Percentiles rank a stretch among this genome's conserved stretches.
Evolutionary conservation across 2,888 invertebrate species (phyloP).

Genomic region (Patella caerulea): DNA sequence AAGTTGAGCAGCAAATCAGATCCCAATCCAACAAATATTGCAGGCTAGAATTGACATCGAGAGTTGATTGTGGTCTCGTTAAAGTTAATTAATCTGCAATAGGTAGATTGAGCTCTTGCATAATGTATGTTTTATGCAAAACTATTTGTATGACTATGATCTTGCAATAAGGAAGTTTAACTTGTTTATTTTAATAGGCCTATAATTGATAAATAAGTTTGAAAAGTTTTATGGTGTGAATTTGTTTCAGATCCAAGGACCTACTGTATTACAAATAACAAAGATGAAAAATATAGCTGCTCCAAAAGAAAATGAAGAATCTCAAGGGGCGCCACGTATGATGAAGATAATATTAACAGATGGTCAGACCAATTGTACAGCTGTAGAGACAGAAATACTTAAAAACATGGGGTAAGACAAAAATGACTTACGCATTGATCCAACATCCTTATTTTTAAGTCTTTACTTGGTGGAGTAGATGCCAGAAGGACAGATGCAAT

Average conservation of each 20-base stretch:
- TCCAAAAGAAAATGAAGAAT: slow-evolving; percentile 90
- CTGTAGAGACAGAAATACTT: slow-evolving; percentile 83
- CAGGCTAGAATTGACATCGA: too few relatives aligned
- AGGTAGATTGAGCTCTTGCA: not conserved
- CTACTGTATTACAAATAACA: slow-evolving; percentile 85
- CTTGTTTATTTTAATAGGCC: not conserved
- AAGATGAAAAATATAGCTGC: slow-evolving; percentile 90
- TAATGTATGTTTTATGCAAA: not conserved
- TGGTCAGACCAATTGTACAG: slow-evolving; percentile 84
- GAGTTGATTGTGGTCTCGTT: not conserved
- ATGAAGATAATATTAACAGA: slow-evolving; percentile 88
- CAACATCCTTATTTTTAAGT: too few relatives aligned
- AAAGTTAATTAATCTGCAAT: not conserved
- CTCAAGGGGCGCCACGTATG: slow-evolving; percentile 81
- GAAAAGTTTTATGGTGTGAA: not conserved
- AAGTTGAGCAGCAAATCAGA: not conserved
- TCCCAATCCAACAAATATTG: too few relatives aligned
- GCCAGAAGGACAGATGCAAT: too few relatives aligned
- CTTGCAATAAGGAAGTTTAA: not conserved
- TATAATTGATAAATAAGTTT: not conserved
- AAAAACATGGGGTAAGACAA: slow-evolving; percentile 75
- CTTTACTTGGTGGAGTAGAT: too few relatives aligned
- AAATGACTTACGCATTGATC: too few relatives aligned
- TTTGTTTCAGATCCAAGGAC: slow-evolving; percentile 73
- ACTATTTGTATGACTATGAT: not conserved